Percentiles rank a stretch among this genome's conserved stretches.
Conservation (phyloP, 2,888 invertebrate species). For the Drosophila differens region DNA sequence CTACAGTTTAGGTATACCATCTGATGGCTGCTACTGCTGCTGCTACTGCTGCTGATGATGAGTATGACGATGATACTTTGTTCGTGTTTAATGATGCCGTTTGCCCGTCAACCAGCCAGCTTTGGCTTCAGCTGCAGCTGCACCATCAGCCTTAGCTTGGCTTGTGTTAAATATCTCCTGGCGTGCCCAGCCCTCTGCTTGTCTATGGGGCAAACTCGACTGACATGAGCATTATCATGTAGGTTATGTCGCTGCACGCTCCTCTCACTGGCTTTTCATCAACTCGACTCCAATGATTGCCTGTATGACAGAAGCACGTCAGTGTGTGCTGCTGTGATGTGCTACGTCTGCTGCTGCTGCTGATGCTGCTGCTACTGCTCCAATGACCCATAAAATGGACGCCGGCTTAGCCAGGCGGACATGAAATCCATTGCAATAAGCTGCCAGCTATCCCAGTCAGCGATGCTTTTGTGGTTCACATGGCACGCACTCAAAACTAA, state of each 20-base stretch:
- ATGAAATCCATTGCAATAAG: conserved; percentile 36
- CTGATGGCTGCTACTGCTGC: conserved; percentile 36
- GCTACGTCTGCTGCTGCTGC: conserved; percentile 3
- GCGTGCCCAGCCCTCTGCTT: not conserved
- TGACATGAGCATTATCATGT: conserved; percentile 70
- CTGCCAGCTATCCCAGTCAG: conserved; percentile 22
- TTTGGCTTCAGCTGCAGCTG: conserved; percentile 18
- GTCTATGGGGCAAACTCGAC: conserved; percentile 1
- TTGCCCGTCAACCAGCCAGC: conserved; percentile 61
- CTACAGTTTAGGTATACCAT: conserved; percentile 68
- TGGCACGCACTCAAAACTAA: conserved; percentile 60
- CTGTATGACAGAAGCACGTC: conserved; percentile 58
- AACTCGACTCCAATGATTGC: conserved; percentile 63
- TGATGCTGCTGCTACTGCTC: conserved; percentile 50
- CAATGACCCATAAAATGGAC: conserved; percentile 77
- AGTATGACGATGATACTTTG: conserved; percentile 77
- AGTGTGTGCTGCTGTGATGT: conserved; percentile 17
- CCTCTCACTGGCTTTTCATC: conserved; percentile 73
- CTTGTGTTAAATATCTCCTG: conserved; percentile 29
- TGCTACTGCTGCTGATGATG: conserved; percentile 42
- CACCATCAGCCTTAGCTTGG: conserved; percentile 49
- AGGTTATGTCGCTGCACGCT: conserved; percentile 71
- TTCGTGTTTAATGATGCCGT: conserved; percentile 80
- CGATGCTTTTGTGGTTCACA: conserved; percentile 66
- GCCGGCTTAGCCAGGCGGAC: conserved; percentile 28